A percentile compares a stretch with the other conserved stretches of the same genome.
These are phyloP conservation scores for Hylomyscus alleni DNA, from an alignment of 2,797 vertebrate species.

Conservation along the genomic window DNA sequence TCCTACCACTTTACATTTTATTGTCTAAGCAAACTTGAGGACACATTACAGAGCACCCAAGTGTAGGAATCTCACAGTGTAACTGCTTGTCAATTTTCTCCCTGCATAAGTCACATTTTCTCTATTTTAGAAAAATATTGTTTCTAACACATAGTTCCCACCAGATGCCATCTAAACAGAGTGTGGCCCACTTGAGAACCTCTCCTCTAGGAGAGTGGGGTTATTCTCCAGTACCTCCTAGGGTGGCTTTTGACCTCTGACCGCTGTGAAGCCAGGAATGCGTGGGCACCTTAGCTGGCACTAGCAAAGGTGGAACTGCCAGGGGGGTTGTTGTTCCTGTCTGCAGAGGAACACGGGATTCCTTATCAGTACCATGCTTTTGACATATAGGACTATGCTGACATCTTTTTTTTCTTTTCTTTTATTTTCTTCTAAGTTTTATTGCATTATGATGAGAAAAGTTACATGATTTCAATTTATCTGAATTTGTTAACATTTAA, in stretches of 20 bases:
- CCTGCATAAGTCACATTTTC: slow-evolving; percentile 59
- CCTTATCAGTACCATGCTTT: background rate
- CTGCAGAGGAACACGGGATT: background rate
- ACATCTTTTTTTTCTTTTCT: background rate
- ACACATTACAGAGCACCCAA: background rate
- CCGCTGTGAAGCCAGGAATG: background rate
- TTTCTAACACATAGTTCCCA: slow-evolving; percentile 65
- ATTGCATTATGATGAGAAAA: too few species aligned
- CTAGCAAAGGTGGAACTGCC: background rate
- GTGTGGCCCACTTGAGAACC: background rate
- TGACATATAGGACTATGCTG: background rate
- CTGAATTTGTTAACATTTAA: too few species aligned
- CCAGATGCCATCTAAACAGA: slow-evolving; percentile 58
- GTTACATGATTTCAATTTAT: too few species aligned
- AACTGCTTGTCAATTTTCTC: slow-evolving; percentile 50
- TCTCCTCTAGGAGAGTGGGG: background rate
- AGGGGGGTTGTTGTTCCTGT: background rate
- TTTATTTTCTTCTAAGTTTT: too few species aligned
- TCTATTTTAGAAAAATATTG: slow-evolving; percentile 34
- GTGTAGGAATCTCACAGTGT: background rate
- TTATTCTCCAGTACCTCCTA: slow-evolving; percentile 10
- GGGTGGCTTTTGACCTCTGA: background rate
- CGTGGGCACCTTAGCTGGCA: background rate
- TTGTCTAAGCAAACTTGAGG: slow-evolving; percentile 38
- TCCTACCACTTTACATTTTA: background rate